phyloP scores from a whole-genome alignment of 2,888 invertebrate species.

The Plutella xylostella region DNA sequence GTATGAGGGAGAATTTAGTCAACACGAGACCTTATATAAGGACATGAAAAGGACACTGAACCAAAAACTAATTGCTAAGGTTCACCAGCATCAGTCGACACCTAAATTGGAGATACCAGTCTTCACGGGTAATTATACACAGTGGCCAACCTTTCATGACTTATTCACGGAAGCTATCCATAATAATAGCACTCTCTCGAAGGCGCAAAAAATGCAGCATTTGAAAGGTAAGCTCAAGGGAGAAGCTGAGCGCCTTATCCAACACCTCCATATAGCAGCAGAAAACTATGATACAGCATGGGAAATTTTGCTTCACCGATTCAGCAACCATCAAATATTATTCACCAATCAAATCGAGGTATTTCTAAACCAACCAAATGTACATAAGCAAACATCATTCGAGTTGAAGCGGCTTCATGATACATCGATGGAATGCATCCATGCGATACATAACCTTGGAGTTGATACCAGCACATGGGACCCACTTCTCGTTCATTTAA shows the following conservation, averaged over 20 bases:
- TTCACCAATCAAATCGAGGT: not conserved
- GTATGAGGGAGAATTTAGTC: not conserved
- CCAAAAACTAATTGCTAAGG: not conserved
- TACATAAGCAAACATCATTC: slow-evolving; percentile 2
- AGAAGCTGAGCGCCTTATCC: slow-evolving; percentile 15
- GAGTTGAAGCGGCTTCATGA: not conserved
- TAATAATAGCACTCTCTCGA: slow-evolving; percentile 11
- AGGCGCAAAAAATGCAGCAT: slow-evolving; percentile 15
- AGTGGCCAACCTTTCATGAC: slow-evolving; percentile 15
- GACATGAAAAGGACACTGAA: slow-evolving; percentile 2
- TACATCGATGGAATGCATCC: not conserved
- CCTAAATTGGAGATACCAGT: slow-evolving; percentile 9
- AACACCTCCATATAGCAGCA: slow-evolving; percentile 15
- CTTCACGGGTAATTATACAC: slow-evolving; percentile 5
- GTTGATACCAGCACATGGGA: not conserved
- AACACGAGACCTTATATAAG: not conserved
- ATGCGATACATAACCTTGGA: not conserved
- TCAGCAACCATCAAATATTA: slow-evolving; percentile 5
- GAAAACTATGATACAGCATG: too few relatives aligned
- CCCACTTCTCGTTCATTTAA: too few relatives aligned
- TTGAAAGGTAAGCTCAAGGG: slow-evolving; percentile 15
- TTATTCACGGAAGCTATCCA: slow-evolving; percentile 7
- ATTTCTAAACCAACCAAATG: slow-evolving; percentile 1
- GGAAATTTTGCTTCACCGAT: not conserved
- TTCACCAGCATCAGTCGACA: slow-evolving; percentile 4